Evolutionary conservation across 1,140 invertebrate species (phyloP).

Genomic region (Plectrocnemia conspersa): DNA sequence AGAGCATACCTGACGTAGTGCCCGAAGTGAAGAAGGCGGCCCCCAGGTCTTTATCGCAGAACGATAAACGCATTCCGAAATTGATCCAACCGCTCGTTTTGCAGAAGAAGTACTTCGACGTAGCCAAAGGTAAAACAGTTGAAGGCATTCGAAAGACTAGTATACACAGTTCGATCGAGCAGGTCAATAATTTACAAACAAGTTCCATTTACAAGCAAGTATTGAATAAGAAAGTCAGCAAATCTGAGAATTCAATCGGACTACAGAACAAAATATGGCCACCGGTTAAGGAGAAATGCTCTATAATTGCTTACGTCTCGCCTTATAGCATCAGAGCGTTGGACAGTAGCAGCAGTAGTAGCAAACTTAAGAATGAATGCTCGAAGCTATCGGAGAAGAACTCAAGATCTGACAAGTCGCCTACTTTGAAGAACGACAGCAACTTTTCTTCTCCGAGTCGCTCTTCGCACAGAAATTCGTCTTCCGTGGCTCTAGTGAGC

Average conservation of each 20-base stretch:
- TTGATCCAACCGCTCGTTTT: no score
- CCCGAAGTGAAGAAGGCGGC: not conserved
- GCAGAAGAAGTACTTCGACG: no score
- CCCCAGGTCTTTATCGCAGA: no score
- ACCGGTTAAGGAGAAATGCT: not conserved
- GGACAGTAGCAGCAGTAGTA: not conserved
- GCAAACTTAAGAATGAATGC: no score
- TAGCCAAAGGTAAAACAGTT: no score
- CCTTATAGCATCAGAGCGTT: conserved; percentile 10
- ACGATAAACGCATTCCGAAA: no score
- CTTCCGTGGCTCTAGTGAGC: not conserved
- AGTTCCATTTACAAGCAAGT: not conserved
- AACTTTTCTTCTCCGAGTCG: conserved; percentile 12
- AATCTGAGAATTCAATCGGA: not conserved
- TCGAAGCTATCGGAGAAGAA: no score
- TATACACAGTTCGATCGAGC: no score
- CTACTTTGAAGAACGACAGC: conserved; percentile 1
- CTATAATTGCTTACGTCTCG: conserved; percentile 7
- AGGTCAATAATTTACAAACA: no score
- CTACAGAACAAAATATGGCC: not conserved
- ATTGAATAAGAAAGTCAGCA: not conserved
- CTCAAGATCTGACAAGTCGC: no score
- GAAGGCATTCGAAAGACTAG: no score
- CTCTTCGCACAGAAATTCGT: conserved; percentile 3
- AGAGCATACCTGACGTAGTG: not conserved